phyloP scores from a whole-genome alignment of 2,113 vertebrate genomes.

The Microtus pennsylvanicus region DNA sequence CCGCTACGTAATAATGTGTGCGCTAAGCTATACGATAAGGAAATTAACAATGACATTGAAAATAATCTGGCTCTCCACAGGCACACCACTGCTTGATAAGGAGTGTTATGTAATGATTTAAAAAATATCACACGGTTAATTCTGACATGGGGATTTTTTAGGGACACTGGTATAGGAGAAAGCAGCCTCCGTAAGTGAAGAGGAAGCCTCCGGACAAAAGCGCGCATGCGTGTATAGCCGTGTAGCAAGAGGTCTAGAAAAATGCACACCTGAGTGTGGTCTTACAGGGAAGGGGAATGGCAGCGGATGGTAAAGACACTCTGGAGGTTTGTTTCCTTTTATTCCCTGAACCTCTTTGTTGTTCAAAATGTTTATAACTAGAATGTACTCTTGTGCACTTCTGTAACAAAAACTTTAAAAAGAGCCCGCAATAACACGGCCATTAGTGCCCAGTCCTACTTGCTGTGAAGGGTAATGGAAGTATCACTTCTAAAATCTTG shows the following conservation, averaged over 20 bases:
- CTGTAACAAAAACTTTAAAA: not conserved
- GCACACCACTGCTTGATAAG: not conserved
- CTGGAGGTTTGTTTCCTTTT: not conserved
- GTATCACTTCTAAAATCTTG: not conserved
- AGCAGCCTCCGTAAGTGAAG: not conserved
- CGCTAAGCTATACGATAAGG: not conserved
- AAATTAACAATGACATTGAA: not conserved
- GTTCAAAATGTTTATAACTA: slow-evolving; percentile 29
- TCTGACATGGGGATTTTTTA: not conserved
- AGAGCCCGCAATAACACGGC: too few relatives aligned
- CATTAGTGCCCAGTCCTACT: not conserved
- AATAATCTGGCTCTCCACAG: not conserved
- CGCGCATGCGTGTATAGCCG: not conserved
- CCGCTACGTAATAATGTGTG: not conserved
- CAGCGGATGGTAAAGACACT: not conserved
- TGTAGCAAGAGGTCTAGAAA: not conserved
- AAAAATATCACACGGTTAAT: not conserved
- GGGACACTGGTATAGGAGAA: slow-evolving; percentile 9
- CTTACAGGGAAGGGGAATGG: not conserved
- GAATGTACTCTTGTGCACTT: not conserved
- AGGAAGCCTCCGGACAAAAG: not conserved
- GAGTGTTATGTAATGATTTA: not conserved
- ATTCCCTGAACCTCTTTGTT: not conserved
- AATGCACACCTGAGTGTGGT: not conserved
- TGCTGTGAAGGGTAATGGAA: not conserved